Evolutionary conservation across 2,113 vertebrate genomes (phyloP).

Genomic region (Hepsetus odoe): DNA sequence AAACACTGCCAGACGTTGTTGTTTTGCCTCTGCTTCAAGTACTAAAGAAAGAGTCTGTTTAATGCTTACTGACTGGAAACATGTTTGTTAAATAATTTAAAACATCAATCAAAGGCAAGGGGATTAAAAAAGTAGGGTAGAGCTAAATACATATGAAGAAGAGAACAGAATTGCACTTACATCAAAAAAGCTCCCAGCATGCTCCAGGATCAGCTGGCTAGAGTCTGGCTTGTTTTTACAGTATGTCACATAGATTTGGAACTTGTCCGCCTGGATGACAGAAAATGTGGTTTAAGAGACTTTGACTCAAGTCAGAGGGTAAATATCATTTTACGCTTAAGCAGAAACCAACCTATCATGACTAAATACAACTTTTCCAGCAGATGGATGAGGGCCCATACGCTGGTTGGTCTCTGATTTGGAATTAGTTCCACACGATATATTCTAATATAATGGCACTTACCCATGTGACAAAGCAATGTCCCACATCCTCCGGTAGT

Average conservation of each 20-base stretch:
- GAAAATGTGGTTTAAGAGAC: no score
- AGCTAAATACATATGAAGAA: constrained; percentile 4
- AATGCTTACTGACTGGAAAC: background rate
- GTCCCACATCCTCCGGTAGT: constrained; percentile 95
- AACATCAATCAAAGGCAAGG: background rate
- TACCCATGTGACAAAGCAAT: constrained; percentile 97
- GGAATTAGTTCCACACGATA: background rate
- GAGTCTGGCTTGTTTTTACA: constrained; percentile 99
- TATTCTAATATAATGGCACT: background rate
- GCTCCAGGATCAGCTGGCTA: constrained; percentile 95
- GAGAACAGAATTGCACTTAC: constrained; percentile 76
- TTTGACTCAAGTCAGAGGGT: background rate
- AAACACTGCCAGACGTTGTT: background rate
- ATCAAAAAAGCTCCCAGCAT: constrained; percentile 94
- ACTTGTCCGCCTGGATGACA: constrained; percentile 92
- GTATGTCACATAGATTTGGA: constrained; percentile 98
- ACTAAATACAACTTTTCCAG: background rate
- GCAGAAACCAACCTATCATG: no score
- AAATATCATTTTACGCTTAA: no score
- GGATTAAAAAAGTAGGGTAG: background rate
- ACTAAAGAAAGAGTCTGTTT: background rate
- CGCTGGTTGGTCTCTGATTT: background rate
- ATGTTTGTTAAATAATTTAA: background rate
- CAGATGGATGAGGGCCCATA: background rate
- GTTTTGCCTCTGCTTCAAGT: background rate